Evolutionary conservation across 1,140 invertebrate genomes (phyloP), one percentile per base, ranked within the genome.

Genomic region (Bradynema listronoti): DNA sequence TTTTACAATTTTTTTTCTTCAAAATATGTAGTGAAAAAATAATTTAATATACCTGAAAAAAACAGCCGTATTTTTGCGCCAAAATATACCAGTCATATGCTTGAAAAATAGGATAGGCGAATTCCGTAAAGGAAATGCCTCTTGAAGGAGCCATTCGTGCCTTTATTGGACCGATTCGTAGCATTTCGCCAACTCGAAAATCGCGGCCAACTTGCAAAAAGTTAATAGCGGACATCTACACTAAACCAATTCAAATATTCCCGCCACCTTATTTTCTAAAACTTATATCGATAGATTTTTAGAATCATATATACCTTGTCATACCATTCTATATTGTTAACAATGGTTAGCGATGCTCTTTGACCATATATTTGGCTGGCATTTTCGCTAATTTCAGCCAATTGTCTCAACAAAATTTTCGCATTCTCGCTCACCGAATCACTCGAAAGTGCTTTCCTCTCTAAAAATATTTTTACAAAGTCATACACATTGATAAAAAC

Each of bases 41-140:
- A 47, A 29, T 7, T 2, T 14, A 58, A 88, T n/a, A n/a, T n/a
- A 88, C 87, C 83, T 90, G 93, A 81, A 96, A 90, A 56, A 80
- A 81, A 78, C 93, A 97, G 25, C 87, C 83, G 76, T 89, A 85
- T 45, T 85, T 84, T 43, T 87, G 83, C 46, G 85, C 83, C 36
- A 99, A 83, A 80, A 92, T 84, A 11, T 89, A 78, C 92, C 93
- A 99, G 80, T 99, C 94, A 80, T 91, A 91, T 0, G 90, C 86
- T 83, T 99, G 94, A 75, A 97, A 91, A 60, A 91, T 81, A 80
- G 95, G 92, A 78, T 97, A 98, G 34, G 86, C 86, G 78, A 99
- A 96, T 80, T 98, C 94, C 1, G 90, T 87, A 73, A 90, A 92
- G 79, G 86, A 93, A 84, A 98, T 88, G 0, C 69, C 67, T n/a